phyloP scores from a whole-genome alignment of 2,797 vertebrate genomes.

The Gadopsis bispinosus region DNA sequence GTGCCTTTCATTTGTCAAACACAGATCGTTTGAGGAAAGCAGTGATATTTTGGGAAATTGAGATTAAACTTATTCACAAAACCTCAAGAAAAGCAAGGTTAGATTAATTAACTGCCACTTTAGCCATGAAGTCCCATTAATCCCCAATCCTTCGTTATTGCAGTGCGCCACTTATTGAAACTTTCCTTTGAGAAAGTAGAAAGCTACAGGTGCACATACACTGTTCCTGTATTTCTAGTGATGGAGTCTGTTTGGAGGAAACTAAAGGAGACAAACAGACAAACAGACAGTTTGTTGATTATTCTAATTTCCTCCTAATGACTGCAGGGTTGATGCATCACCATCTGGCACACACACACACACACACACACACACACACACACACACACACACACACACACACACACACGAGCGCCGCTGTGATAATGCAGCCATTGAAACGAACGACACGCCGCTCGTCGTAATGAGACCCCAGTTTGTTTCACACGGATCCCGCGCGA shows the following conservation, averaged over 20 bases:
- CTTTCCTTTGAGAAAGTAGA: not conserved
- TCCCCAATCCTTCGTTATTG: not conserved
- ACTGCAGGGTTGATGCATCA: conserved; percentile 63
- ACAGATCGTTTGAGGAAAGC: not conserved
- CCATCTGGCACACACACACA: conserved; percentile 68
- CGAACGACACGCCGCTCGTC: conserved; percentile 67
- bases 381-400: conserved; percentile 39
- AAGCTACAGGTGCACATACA: conserved; percentile 19
- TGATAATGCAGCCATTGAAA: conserved; percentile 66
- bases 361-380: conserved; percentile 28
- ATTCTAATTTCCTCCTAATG: conserved; percentile 70
- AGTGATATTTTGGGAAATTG: not conserved
- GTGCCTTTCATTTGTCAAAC: not conserved
- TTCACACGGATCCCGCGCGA: conserved; percentile 52
- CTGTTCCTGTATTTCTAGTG: conserved; percentile 12
- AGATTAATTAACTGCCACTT: not conserved
- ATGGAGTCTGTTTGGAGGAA: conserved; percentile 26
- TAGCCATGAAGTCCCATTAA: not conserved
- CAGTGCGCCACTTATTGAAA: not conserved
- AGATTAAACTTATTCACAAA: not conserved
- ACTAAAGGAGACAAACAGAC: conserved; percentile 49
- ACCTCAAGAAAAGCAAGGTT: not conserved
- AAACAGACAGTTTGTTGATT: conserved; percentile 66
- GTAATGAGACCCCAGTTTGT: conserved; percentile 68
- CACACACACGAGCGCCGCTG: too few species aligned